Conservation (phyloP, 2,888 invertebrate species). For the Cenopis cana region DNA sequence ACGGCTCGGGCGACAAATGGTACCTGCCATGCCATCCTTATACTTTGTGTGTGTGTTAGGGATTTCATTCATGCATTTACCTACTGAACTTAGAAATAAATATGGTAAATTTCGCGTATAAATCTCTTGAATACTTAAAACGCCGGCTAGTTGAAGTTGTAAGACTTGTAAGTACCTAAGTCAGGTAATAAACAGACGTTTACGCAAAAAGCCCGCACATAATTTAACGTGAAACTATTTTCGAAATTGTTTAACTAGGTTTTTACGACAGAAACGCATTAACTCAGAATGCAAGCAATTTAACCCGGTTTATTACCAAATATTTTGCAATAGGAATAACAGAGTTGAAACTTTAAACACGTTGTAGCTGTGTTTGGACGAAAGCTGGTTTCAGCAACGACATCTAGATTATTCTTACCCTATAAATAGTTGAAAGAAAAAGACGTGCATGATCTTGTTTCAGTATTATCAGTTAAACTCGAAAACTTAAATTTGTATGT, state of each 20-base stretch:
- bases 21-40: too few relatives aligned
- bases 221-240: conserved; percentile 8
- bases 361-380: neutral
- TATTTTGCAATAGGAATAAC: conserved; percentile 5
- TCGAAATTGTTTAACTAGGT: neutral
- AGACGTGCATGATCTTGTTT: neutral
- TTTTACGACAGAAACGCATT: conserved; percentile 6
- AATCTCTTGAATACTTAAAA: neutral
- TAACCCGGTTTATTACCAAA: neutral
- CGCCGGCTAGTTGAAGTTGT: conserved; percentile 5
- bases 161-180: conserved; percentile 1
- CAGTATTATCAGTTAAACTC: neutral
- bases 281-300: neutral
- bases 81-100: neutral
- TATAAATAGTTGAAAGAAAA: neutral
- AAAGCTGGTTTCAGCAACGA: neutral
- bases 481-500: too few relatives aligned
- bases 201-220: conserved; percentile 13
- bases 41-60: too few relatives aligned
- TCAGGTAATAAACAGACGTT: conserved; percentile 8
- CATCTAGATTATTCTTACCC: neutral
- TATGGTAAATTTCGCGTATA: neutral
- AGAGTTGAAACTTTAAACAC: neutral
- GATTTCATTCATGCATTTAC: neutral
- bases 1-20: neutral